phyloP scores from a whole-genome alignment of 2,888 invertebrate genomes.

The Macaria liturata region DNA sequence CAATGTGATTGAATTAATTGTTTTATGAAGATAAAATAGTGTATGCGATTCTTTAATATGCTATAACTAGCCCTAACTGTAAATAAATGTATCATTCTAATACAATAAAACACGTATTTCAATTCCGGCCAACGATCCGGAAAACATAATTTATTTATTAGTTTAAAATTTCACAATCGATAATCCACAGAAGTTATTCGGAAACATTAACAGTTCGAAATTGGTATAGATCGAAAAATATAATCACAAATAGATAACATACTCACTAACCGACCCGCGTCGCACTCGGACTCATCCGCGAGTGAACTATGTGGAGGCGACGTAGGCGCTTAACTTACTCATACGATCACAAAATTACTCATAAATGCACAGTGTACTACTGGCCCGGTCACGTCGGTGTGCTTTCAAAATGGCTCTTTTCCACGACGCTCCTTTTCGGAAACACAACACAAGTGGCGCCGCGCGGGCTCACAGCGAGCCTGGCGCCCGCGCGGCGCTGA shows the following conservation, averaged over 20 bases:
- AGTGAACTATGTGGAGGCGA: slow-evolving; percentile 59
- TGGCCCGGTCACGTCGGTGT: slow-evolving; percentile 86
- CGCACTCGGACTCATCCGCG: slow-evolving; percentile 45
- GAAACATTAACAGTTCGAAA: slow-evolving; percentile 68
- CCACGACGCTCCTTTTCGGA: slow-evolving; percentile 90
- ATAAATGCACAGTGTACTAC: slow-evolving; percentile 78
- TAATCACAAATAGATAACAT: slow-evolving; percentile 56
- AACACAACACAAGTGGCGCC: slow-evolving; percentile 92
- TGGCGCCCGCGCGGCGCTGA: too few species aligned
- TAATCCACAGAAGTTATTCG: slow-evolving; percentile 74
- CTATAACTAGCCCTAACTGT: neutral
- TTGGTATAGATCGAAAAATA: slow-evolving; percentile 74
- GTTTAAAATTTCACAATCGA: slow-evolving; percentile 78
- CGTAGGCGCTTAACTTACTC: slow-evolving; percentile 63
- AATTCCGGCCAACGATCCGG: slow-evolving; percentile 59
- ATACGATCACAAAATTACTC: slow-evolving; percentile 58
- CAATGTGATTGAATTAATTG: too few species aligned
- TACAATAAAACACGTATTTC: slow-evolving; percentile 47
- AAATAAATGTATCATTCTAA: slow-evolving; percentile 12
- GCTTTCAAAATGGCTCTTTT: slow-evolving; percentile 95
- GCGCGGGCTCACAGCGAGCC: slow-evolving; percentile 44
- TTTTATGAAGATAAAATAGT: too few species aligned
- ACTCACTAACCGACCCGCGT: slow-evolving; percentile 69
- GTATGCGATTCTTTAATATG: too few species aligned
- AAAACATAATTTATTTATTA: slow-evolving; percentile 76